Conservation (phyloP, 2,113 vertebrate genomes). For the Notarius quadriscutis region DNA sequence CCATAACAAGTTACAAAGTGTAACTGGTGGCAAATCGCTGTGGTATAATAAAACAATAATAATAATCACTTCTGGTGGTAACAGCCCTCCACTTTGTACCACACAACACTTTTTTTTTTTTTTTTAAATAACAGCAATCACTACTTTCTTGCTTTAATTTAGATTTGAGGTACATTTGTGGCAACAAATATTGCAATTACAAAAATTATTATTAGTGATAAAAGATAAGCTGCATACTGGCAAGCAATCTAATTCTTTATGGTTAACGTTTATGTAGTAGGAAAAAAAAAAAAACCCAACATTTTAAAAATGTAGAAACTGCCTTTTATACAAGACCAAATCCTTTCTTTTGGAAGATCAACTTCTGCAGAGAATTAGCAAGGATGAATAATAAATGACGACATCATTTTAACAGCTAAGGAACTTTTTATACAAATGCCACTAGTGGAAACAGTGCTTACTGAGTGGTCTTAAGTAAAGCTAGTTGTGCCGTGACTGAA, state of each 20-base stretch:
- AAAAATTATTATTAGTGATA: not conserved
- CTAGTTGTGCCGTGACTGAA: not conserved
- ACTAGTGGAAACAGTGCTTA: not conserved
- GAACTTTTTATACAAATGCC: not conserved
- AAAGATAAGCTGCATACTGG: not conserved
- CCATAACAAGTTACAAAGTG: not conserved
- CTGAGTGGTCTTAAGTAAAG: not conserved
- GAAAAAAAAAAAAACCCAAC: not conserved
- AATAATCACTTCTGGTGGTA: not conserved
- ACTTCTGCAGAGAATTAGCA: not conserved
- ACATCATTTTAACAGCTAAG: not conserved
- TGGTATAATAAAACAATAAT: not conserved
- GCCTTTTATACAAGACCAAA: not conserved
- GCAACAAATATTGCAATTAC: not conserved
- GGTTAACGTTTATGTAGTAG: not conserved
- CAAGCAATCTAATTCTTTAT: not conserved
- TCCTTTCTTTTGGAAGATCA: not conserved
- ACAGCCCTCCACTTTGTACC: not conserved
- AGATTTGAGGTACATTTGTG: not conserved
- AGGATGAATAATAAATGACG: not conserved
- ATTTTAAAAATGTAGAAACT: not conserved
- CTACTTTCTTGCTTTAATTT: not conserved
- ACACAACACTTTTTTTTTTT: not conserved
- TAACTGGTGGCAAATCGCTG: not conserved
- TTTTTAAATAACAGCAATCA: not conserved